phyloP scores from a whole-genome alignment of 1,140 invertebrate genomes.

The Musca domestica region DNA sequence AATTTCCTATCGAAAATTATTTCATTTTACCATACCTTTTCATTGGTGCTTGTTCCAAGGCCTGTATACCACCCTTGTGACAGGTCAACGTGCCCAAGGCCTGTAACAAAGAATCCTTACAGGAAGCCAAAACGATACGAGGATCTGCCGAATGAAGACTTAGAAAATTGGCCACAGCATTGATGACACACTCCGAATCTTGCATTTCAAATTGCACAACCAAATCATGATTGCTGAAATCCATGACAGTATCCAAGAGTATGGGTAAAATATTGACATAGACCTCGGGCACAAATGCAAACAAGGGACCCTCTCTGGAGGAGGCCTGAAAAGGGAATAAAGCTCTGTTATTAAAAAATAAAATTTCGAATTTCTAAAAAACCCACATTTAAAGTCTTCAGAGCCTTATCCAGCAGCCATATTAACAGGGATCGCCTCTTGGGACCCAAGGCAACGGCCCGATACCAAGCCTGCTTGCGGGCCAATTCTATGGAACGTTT shows the following conservation, averaged over 20 bases:
- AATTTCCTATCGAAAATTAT: background rate
- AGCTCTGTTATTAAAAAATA: conserved; percentile 27
- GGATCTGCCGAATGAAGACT: conserved; percentile 73
- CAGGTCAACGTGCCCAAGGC: conserved; percentile 69
- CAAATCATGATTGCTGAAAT: conserved; percentile 57
- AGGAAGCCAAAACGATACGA: conserved; percentile 72
- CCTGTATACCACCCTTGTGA: conserved; percentile 57
- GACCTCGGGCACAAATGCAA: conserved; percentile 79
- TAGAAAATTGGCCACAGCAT: conserved; percentile 70
- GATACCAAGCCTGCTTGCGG: conserved; percentile 50
- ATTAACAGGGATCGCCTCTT: conserved; percentile 40
- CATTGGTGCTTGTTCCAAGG: conserved; percentile 64
- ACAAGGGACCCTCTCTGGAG: conserved; percentile 65
- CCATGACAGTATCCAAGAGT: conserved; percentile 64
- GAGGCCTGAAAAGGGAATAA: conserved; percentile 26
- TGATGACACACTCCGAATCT: conserved; percentile 55
- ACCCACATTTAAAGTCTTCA: conserved; percentile 55
- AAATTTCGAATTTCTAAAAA: background rate
- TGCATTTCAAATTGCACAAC: conserved; percentile 40
- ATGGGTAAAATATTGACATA: conserved; percentile 61
- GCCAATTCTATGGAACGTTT: conserved; percentile 49
- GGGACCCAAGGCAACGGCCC: conserved; percentile 42
- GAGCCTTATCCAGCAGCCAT: conserved; percentile 63
- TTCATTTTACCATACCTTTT: conserved; percentile 33
- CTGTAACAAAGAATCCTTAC: conserved; percentile 74